Evolutionary conservation across 2,888 invertebrate species (phyloP), one percentile per base, ranked within the genome.

Genomic region (Tenthredo livida): DNA sequence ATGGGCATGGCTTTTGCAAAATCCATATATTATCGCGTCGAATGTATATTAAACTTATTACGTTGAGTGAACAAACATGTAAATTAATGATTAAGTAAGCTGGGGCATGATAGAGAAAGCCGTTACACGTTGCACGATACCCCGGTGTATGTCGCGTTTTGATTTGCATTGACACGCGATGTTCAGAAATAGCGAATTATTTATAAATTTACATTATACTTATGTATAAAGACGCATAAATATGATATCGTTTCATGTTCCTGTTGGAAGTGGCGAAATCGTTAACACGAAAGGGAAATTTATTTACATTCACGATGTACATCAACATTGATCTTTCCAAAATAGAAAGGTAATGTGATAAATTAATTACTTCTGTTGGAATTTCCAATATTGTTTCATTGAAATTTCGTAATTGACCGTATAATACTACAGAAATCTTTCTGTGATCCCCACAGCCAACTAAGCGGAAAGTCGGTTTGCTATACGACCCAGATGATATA

Each of bases 211-310:
- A 25, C 65, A 12, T 10, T 25, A 1, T 65, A 10, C 12, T 0
- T 15, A 43, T n/a, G 43, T 73, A 12, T 37, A 21, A 7, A 73
- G 3, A 72, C 17, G 43, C 15, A 21, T 37, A 43, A 17, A 37
- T n/a, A 43, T 21, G 15, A 72, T 72, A 37, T 12, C 40, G 72
- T 72, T 72, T 21, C 25, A 15, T 72, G 17, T 40, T 33, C 70
- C 33, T 37, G 17, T 3, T 72, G 10, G 37, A 72, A 40, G 21
- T 72, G 21, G 21, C 21, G 72, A 72, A 72, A 72, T 72, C 40
- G 21, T 43, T 15, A 43, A 72, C 40, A 17, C 72, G 72, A 72
- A 72, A 72, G 37, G n/a, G 72, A 73, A 73, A 73, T 73, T 73
- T 5, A 0, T 73, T 21, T 73, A 15, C 21, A 43, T 9, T 17